These are phyloP conservation scores for Apogon talboti DNA, from an alignment of 2,797 vertebrate genomes.

Conservation along the genomic window DNA sequence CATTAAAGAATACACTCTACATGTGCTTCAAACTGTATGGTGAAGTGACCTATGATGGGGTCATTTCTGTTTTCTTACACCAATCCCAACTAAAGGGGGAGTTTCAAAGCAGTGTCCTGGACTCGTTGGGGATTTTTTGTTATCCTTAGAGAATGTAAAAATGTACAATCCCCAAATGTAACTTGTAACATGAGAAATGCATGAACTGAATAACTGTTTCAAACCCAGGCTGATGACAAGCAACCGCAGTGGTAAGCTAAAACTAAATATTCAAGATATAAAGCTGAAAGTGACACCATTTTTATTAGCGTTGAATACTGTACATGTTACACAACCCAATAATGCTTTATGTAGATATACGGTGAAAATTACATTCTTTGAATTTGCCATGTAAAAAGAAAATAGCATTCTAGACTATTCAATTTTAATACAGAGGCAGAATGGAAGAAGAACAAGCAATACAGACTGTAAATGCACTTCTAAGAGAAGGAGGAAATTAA, in stretches of 20 bases:
- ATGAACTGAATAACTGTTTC: constrained; percentile 1
- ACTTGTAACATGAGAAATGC: constrained; percentile 9
- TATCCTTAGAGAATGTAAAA: no score
- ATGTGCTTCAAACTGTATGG: no score
- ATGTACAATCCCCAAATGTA: no score
- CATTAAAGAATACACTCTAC: background rate
- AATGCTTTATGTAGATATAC: constrained; percentile 8
- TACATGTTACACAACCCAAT: constrained; percentile 5
- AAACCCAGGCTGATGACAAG: background rate
- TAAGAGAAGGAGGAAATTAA: constrained; percentile 80
- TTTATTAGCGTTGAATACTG: constrained; percentile 9
- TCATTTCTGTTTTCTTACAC: no score
- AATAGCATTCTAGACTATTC: constrained; percentile 59
- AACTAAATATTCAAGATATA: no score
- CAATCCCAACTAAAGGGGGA: background rate
- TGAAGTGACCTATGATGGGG: no score
- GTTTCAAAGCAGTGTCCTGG: background rate
- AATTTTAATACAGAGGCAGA: constrained; percentile 44
- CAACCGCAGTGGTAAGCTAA: constrained; percentile 2
- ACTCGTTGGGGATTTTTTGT: background rate
- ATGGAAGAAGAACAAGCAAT: constrained; percentile 46
- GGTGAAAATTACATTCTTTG: constrained; percentile 1
- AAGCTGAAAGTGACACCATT: background rate
- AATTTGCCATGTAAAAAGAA: constrained; percentile 22
- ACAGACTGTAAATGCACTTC: constrained; percentile 67